Evolutionary conservation across 2,888 invertebrate species (phyloP).

Genomic region (Pseudeuparius sepicola): DNA sequence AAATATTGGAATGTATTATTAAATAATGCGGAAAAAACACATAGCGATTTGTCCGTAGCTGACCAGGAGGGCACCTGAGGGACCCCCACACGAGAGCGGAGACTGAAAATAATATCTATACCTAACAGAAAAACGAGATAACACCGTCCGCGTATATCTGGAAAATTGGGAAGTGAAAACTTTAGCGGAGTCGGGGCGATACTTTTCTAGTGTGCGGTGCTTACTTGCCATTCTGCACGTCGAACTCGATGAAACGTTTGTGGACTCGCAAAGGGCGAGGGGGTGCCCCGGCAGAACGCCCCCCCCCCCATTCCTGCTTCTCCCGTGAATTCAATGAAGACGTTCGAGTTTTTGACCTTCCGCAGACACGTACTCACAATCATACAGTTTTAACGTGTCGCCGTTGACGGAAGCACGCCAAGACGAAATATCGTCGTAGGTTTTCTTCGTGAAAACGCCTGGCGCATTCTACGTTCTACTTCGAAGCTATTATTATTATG

Average conservation of each 20-base stretch:
- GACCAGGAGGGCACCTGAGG: constrained; percentile 15
- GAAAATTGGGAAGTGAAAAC: constrained; percentile 31
- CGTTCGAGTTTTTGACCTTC: constrained; percentile 25
- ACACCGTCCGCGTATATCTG: constrained; percentile 26
- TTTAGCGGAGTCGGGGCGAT: too few relatives aligned
- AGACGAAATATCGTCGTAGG: too few relatives aligned
- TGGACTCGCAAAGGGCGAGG: constrained; percentile 28
- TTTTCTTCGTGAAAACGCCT: too few relatives aligned
- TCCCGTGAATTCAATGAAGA: constrained; percentile 27
- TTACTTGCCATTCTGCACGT: constrained; percentile 35
- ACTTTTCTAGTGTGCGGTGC: constrained; percentile 1
- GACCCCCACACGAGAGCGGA: constrained; percentile 16
- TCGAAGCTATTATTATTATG: too few relatives aligned
- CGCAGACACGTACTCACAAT: constrained; percentile 27
- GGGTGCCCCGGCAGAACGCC: neutral
- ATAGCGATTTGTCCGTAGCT: too few relatives aligned
- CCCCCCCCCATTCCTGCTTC: constrained; percentile 19
- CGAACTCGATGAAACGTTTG: constrained; percentile 36
- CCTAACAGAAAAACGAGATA: constrained; percentile 24
- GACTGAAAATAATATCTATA: constrained; percentile 23
- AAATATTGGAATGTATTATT: too few relatives aligned
- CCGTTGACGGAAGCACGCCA: too few relatives aligned
- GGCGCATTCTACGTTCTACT: too few relatives aligned
- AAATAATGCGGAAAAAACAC: too few relatives aligned
- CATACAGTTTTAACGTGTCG: too few relatives aligned